phyloP scores from a whole-genome alignment of 1,140 invertebrate genomes.

The Argopecten irradians region DNA sequence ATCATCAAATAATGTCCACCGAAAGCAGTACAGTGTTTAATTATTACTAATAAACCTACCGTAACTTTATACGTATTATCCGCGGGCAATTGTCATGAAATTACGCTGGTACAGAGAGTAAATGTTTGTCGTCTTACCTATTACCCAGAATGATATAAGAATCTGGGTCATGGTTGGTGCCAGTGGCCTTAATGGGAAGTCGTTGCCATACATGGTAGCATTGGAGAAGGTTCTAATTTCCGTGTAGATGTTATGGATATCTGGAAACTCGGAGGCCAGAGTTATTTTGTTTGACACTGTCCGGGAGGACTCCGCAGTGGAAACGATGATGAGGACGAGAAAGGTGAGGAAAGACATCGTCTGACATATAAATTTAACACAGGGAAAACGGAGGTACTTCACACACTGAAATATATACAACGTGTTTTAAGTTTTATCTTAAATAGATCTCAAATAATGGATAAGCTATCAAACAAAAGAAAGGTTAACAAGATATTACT shows the following conservation, averaged over 20 bases:
- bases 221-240: slow-evolving; percentile 33
- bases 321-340: slow-evolving; percentile 80
- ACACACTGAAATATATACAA: slow-evolving; percentile 55
- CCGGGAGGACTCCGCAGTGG: slow-evolving; percentile 63
- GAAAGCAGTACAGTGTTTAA: too few relatives aligned
- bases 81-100: too few relatives aligned
- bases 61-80: too few relatives aligned
- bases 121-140: slow-evolving; percentile 59
- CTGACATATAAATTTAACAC: slow-evolving; percentile 76
- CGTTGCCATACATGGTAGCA: slow-evolving; percentile 49
- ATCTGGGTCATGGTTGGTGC: slow-evolving; percentile 62
- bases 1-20: too few relatives aligned
- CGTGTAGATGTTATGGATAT: slow-evolving; percentile 46
- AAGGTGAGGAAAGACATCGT: slow-evolving; percentile 82
- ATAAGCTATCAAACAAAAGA: not conserved
- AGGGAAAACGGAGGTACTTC: slow-evolving; percentile 67
- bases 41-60: too few relatives aligned
- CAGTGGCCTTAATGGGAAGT: slow-evolving; percentile 63
- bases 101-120: too few relatives aligned
- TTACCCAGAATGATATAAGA: slow-evolving; percentile 67
- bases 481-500: too few relatives aligned
- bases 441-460: not conserved
- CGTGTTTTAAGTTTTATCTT: slow-evolving; percentile 32
- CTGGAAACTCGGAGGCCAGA: slow-evolving; percentile 35
- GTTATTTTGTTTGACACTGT: slow-evolving; percentile 51